A percentile compares a stretch with the other conserved stretches of the same genome.
Conservation (phyloP, 2,888 invertebrate genomes). For the Plemyria rubiginata region DNA sequence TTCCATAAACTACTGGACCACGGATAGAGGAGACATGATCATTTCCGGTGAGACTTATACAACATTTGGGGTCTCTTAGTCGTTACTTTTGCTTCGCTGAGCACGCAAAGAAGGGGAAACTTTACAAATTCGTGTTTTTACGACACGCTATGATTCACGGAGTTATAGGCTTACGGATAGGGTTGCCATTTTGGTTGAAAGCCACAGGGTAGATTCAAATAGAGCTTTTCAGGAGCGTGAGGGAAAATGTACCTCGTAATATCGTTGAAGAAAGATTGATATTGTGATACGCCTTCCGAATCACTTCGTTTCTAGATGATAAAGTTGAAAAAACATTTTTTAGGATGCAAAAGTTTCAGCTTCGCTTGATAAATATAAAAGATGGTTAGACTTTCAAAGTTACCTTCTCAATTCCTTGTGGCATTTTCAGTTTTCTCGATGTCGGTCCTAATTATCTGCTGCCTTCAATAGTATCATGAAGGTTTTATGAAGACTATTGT, state of each 20-base stretch:
- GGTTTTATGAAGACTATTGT: constrained; percentile 21
- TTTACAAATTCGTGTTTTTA: constrained; percentile 48
- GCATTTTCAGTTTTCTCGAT: not conserved
- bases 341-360: not conserved
- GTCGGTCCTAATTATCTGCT: not conserved
- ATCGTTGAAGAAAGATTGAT: constrained; percentile 29
- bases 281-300: constrained; percentile 26
- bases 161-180: constrained; percentile 45
- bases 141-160: constrained; percentile 47
- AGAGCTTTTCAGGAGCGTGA: constrained; percentile 23
- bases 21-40: constrained; percentile 95
- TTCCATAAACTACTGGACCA: constrained; percentile 98
- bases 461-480: not conserved
- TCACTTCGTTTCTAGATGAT: constrained; percentile 23
- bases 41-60: constrained; percentile 90
- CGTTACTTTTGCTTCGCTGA: constrained; percentile 44
- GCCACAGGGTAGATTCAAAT: constrained; percentile 30
- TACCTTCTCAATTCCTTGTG: not conserved
- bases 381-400: not conserved
- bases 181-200: constrained; percentile 41
- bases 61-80: constrained; percentile 43
- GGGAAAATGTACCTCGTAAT: constrained; percentile 26
- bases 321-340: constrained; percentile 9
- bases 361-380: constrained; percentile 18
- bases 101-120: constrained; percentile 47